These are phyloP conservation scores for Nannobrachium achirus DNA, from an alignment of 2,113 vertebrate genomes.

Conservation along the genomic window DNA sequence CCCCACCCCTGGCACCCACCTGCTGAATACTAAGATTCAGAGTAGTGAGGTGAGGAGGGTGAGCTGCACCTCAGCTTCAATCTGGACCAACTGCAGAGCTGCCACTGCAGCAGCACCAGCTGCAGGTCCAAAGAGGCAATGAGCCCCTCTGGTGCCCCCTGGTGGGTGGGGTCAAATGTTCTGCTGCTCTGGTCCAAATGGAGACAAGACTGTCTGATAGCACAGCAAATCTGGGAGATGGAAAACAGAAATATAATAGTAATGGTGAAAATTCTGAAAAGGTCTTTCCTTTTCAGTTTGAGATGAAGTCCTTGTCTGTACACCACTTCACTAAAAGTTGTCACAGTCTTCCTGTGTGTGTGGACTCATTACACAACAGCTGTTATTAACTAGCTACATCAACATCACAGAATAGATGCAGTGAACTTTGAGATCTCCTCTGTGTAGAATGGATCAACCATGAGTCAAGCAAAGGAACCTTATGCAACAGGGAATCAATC, in stretches of 20 bases:
- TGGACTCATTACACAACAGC: no score
- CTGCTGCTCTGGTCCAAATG: slow-evolving; percentile 58
- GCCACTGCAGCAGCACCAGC: slow-evolving; percentile 50
- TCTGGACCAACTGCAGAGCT: slow-evolving; percentile 85
- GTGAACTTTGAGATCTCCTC: slow-evolving; percentile 16
- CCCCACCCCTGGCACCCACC: slow-evolving; percentile 21
- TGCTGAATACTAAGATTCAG: slow-evolving; percentile 73
- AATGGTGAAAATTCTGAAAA: no score
- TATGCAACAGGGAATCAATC: slow-evolving; percentile 27
- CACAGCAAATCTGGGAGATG: no score
- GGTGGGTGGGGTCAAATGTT: slow-evolving; percentile 82
- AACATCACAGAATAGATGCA: slow-evolving; percentile 1
- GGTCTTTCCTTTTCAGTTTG: no score
- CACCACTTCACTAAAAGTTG: no score
- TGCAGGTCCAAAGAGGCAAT: slow-evolving; percentile 84
- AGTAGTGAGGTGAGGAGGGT: slow-evolving; percentile 79
- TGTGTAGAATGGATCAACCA: neutral
- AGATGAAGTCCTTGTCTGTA: no score
- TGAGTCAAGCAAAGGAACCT: slow-evolving; percentile 39
- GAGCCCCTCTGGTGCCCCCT: slow-evolving; percentile 79
- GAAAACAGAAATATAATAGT: no score
- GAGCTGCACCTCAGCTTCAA: slow-evolving; percentile 84
- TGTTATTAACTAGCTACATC: no score
- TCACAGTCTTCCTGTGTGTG: no score
- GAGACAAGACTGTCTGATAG: slow-evolving; percentile 87